These are phyloP conservation scores for Mionectes olivaceus DNA, from an alignment of 2,797 vertebrate species.

Conservation along the genomic window DNA sequence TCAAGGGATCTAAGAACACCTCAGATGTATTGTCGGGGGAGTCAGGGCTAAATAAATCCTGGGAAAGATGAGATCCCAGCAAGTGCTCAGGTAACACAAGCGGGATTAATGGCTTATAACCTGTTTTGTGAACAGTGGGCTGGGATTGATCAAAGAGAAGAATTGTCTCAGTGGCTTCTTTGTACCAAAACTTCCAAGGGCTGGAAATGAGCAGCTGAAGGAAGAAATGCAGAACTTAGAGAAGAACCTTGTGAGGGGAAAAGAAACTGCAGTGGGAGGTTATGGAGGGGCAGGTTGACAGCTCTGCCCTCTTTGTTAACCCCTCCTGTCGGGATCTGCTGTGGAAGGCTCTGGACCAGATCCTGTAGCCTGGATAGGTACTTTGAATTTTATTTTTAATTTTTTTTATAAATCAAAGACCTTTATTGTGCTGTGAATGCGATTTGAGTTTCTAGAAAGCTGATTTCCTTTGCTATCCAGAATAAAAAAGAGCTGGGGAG, in stretches of 20 bases:
- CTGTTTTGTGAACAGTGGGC: neutral
- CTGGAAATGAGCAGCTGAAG: neutral
- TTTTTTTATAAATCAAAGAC: neutral
- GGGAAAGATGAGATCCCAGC: conserved; percentile 6
- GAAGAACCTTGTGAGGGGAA: neutral
- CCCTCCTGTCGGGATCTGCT: neutral
- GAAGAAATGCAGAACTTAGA: neutral
- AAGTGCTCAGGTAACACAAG: neutral
- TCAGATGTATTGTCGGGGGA: neutral
- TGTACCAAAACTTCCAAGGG: neutral
- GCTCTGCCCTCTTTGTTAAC: neutral
- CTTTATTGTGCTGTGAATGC: neutral
- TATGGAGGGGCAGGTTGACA: neutral
- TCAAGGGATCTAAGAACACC: neutral
- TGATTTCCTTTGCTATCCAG: neutral
- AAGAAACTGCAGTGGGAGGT: neutral
- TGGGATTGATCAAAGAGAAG: neutral
- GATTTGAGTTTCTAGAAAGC: neutral
- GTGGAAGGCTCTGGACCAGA: neutral
- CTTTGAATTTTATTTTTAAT: neutral
- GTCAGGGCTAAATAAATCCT: conserved; percentile 18
- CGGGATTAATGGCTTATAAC: neutral
- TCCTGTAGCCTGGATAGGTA: neutral
- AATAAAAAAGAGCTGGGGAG: neutral
- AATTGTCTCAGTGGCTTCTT: neutral